These are phyloP conservation scores for Hephaestus fuliginosus DNA, from an alignment of 2,797 vertebrate genomes.

Conservation along the genomic window DNA sequence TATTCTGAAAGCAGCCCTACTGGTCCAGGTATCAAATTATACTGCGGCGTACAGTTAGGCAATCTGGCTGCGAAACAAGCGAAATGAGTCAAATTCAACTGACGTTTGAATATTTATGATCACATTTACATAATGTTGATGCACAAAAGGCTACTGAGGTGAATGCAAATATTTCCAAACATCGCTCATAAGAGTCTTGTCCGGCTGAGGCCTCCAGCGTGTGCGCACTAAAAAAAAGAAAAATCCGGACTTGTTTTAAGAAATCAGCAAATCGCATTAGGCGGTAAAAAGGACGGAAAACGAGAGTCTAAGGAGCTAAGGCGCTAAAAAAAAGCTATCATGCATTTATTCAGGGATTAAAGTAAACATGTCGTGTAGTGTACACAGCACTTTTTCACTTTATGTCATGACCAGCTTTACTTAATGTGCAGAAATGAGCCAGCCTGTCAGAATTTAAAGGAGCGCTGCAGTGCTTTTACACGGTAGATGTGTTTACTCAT, in stretches of 20 bases:
- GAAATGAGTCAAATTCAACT: constrained; percentile 52
- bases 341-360: constrained; percentile 40
- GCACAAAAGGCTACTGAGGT: constrained; percentile 46
- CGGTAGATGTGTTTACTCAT: no score
- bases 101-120: constrained; percentile 61
- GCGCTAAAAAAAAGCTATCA: not conserved
- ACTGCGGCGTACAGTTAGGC: constrained; percentile 21
- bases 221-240: constrained; percentile 5
- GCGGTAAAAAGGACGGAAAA: not conserved
- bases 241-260: constrained; percentile 5
- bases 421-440: not conserved
- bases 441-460: not conserved
- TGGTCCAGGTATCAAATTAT: constrained; percentile 27
- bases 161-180: constrained; percentile 47
- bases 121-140: constrained; percentile 53
- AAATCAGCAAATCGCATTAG: not conserved
- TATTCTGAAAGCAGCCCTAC: constrained; percentile 40
- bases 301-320: not conserved
- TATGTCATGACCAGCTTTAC: constrained; percentile 3
- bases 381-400: not conserved
- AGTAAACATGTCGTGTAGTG: constrained; percentile 11
- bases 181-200: constrained; percentile 42
- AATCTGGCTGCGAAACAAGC: constrained; percentile 40
- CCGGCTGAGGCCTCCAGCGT: constrained; percentile 21
- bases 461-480: no score